phyloP scores from a whole-genome alignment of 1,140 invertebrate species.

The Sitobion miscanthi region DNA sequence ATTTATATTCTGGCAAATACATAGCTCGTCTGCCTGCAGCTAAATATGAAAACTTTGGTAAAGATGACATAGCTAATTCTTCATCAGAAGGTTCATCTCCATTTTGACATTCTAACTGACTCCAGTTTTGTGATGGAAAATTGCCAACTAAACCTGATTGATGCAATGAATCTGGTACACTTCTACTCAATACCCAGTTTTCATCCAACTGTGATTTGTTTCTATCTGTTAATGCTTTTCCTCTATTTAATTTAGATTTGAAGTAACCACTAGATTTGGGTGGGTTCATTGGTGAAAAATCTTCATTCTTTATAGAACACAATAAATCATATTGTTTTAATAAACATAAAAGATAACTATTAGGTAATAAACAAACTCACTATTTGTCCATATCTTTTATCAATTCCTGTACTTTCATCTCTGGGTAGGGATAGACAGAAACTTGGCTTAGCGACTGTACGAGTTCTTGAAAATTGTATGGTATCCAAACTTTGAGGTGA shows the following conservation, averaged over 20 bases:
- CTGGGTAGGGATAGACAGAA: constrained; percentile 77
- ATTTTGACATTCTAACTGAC: constrained; percentile 58
- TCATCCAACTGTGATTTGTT: constrained; percentile 63
- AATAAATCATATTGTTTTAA: background rate
- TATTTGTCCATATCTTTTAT: constrained; percentile 47
- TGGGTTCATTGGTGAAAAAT: constrained; percentile 50
- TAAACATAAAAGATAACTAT: background rate
- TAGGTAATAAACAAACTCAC: constrained; percentile 5
- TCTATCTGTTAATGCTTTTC: constrained; percentile 40
- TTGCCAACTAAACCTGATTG: constrained; percentile 52
- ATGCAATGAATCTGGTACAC: constrained; percentile 77
- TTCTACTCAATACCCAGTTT: constrained; percentile 80
- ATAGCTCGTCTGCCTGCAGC: constrained; percentile 74
- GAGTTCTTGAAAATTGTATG: constrained; percentile 66
- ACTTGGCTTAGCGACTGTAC: constrained; percentile 62
- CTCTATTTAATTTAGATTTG: constrained; percentile 62
- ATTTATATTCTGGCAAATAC: constrained; percentile 75
- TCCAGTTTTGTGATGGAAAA: constrained; percentile 49
- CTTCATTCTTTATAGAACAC: constrained; percentile 1
- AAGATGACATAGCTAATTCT: constrained; percentile 55
- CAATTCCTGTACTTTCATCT: constrained; percentile 64
- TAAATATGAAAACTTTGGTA: constrained; percentile 65
- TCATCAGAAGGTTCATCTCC: constrained; percentile 58
- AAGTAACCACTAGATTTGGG: constrained; percentile 70
- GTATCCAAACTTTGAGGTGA: constrained; percentile 61